A percentile compares a stretch with the other conserved stretches of the same genome.
Evolutionary conservation across 2,797 vertebrate species (phyloP).

Genomic region (Cercopithecus mitis): DNA sequence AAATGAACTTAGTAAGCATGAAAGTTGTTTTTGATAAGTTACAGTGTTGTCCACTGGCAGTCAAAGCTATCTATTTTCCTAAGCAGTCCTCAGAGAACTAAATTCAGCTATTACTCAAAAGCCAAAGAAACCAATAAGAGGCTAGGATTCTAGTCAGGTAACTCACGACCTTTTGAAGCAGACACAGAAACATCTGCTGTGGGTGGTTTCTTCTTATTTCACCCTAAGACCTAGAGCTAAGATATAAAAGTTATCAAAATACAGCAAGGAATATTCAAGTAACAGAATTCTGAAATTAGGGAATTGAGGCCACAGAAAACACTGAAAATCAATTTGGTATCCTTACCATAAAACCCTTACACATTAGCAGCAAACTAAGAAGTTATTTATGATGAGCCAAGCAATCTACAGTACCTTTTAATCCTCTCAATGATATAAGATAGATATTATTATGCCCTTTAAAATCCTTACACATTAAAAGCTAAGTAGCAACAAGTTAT

Average conservation of each 20-base stretch:
- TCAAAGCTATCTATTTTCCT: too few relatives aligned
- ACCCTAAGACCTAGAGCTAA: neutral
- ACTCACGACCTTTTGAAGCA: neutral
- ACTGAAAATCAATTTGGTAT: neutral
- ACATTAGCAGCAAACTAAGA: neutral
- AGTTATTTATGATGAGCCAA: neutral
- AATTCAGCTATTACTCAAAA: neutral
- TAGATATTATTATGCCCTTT: neutral
- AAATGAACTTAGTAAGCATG: neutral
- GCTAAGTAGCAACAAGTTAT: neutral
- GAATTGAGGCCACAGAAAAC: neutral
- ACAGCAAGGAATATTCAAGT: neutral
- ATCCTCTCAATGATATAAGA: neutral
- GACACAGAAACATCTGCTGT: neutral
- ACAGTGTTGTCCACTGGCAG: too few relatives aligned
- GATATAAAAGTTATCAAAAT: neutral
- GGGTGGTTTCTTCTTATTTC: neutral
- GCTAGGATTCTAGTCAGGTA: neutral
- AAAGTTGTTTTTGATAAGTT: neutral
- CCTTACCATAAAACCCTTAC: neutral
- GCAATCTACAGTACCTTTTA: neutral
- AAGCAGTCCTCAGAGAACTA: neutral
- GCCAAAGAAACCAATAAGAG: neutral
- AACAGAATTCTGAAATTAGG: neutral
- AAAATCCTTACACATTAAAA: neutral